A percentile compares a stretch with the other conserved stretches of the same genome.
Evolutionary conservation across 2,888 invertebrate genomes (phyloP).

Genomic region (Morinoia aosen): DNA sequence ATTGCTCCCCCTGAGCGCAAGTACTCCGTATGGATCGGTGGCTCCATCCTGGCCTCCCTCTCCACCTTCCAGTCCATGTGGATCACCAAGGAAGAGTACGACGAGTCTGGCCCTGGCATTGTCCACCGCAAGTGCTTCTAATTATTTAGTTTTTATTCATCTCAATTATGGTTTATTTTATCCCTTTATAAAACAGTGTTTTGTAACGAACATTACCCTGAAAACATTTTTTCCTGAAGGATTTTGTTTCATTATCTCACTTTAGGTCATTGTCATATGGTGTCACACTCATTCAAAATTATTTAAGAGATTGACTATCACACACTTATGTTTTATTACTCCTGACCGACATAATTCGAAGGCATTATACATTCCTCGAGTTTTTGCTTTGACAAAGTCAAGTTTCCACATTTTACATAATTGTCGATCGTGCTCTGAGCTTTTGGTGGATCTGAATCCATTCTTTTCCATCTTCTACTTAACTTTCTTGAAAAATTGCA

Average conservation of each 20-base stretch:
- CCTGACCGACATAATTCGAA: not conserved
- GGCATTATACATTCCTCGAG: not conserved
- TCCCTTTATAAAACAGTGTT: constrained; percentile 43
- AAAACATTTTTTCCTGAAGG: constrained; percentile 41
- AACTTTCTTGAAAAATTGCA: not conserved
- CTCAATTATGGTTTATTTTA: constrained; percentile 13
- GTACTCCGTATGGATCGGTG: constrained; percentile 70
- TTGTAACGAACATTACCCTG: constrained; percentile 32
- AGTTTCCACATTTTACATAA: not conserved
- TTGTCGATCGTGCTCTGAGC: not conserved
- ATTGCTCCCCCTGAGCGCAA: constrained; percentile 76
- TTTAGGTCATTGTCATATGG: not conserved
- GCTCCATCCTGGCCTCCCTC: constrained; percentile 69
- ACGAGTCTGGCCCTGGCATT: constrained; percentile 60
- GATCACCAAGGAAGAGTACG: constrained; percentile 55
- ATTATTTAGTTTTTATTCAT: constrained; percentile 47
- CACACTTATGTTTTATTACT: constrained; percentile 1
- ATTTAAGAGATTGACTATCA: not conserved
- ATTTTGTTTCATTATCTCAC: constrained; percentile 16
- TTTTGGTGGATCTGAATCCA: not conserved
- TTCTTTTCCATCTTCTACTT: not conserved
- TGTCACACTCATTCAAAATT: not conserved
- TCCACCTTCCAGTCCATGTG: constrained; percentile 67
- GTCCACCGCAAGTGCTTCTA: constrained; percentile 62
- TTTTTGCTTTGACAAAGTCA: too few relatives aligned